These are phyloP conservation scores for Lepeophtheirus nordmannii DNA, from an alignment of 2,888 invertebrate genomes.

Conservation along the genomic window DNA sequence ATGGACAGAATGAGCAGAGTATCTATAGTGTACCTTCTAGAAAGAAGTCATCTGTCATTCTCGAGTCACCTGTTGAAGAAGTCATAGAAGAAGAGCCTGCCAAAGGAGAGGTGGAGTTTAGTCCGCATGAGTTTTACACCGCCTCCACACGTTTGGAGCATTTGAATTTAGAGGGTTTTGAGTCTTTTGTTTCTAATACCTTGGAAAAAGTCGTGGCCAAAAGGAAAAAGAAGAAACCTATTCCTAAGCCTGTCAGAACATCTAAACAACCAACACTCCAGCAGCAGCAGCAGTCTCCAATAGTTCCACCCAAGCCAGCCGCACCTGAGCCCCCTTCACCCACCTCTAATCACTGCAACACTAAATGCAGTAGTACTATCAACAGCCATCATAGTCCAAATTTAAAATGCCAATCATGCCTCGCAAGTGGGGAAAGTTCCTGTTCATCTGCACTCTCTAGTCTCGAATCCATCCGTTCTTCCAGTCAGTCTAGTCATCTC, in stretches of 20 bases:
- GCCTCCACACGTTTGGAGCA: neutral
- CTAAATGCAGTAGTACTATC: neutral
- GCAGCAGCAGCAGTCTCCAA: too few species aligned
- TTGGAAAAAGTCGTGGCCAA: conserved; percentile 13
- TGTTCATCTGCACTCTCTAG: conserved; percentile 18
- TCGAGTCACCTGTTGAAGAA: neutral
- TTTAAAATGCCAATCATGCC: conserved; percentile 10
- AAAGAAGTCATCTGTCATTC: neutral
- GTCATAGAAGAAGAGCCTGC: neutral
- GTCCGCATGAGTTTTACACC: conserved; percentile 16
- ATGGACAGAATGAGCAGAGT: neutral
- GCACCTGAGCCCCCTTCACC: neutral
- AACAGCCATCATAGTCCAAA: conserved; percentile 10
- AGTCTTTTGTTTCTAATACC: conserved; percentile 19
- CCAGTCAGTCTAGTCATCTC: conserved; percentile 4
- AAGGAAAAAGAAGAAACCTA: neutral
- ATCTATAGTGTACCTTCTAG: conserved; percentile 3
- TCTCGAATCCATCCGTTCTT: conserved; percentile 15
- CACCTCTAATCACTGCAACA: neutral
- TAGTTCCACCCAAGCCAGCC: neutral
- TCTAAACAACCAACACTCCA: too few species aligned
- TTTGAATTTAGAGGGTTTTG: conserved; percentile 21
- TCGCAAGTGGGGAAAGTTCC: conserved; percentile 13
- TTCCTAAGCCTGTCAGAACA: neutral
- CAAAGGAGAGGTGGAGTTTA: conserved; percentile 13